Evolutionary conservation across 2,797 vertebrate species (phyloP).

Genomic region (Heliangelus exortis): DNA sequence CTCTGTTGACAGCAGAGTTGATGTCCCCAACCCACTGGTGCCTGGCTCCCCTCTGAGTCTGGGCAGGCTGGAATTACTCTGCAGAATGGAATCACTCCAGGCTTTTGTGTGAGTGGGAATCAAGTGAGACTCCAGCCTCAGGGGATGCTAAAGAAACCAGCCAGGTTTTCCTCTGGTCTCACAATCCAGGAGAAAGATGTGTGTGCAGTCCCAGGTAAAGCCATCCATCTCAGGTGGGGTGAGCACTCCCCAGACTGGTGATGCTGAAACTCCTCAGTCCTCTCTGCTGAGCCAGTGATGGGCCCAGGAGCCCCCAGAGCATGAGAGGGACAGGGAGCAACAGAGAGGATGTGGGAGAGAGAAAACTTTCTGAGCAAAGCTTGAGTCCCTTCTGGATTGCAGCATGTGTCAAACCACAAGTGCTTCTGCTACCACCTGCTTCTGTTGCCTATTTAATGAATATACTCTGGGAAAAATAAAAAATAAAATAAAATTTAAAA

Average conservation of each 20-base stretch:
- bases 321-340: neutral
- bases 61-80: neutral
- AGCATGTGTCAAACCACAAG: neutral
- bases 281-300: neutral
- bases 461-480: neutral
- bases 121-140: neutral
- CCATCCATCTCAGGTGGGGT: neutral
- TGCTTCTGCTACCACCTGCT: neutral
- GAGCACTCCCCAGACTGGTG: neutral
- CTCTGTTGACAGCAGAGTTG: neutral
- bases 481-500: neutral
- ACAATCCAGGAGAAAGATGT: neutral
- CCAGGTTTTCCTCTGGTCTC: neutral
- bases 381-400: neutral
- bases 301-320: neutral
- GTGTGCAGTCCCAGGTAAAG: neutral
- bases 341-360: neutral
- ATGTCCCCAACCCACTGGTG: neutral
- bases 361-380: neutral
- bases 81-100: neutral
- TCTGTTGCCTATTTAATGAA: neutral
- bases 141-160: neutral
- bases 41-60: neutral
- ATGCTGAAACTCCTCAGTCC: neutral
- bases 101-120: neutral